A percentile compares a stretch with the other conserved stretches of the same genome.
phyloP scores from a whole-genome alignment of 2,888 invertebrate species.

The Caradrina clavipalpis region DNA sequence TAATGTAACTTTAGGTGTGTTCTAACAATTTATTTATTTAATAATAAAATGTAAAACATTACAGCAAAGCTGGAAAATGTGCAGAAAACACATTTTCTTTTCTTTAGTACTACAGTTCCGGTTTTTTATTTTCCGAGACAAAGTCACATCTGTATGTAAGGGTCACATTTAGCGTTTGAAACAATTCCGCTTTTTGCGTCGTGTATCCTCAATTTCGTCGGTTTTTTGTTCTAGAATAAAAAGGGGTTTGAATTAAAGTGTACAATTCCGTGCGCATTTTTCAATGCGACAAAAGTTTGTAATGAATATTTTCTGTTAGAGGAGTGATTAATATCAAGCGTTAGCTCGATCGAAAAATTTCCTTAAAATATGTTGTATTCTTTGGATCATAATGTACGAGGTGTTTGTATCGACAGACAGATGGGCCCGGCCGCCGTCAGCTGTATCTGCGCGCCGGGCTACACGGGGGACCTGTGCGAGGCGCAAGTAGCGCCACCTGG shows the following conservation, averaged over 20 bases:
- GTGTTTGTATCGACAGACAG: conserved; percentile 89
- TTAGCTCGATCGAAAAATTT: background rate
- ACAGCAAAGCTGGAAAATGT: background rate
- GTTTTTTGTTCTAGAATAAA: conserved; percentile 51
- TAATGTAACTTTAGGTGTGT: background rate
- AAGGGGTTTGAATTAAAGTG: conserved; percentile 40
- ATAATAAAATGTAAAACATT: background rate
- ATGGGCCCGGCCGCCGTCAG: conserved; percentile 94
- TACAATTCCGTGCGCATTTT: background rate
- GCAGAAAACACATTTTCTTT: background rate
- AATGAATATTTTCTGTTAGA: background rate
- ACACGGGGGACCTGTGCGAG: conserved; percentile 93
- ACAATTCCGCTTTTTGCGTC: conserved; percentile 54
- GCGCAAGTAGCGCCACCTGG: conserved; percentile 89
- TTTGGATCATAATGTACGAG: background rate
- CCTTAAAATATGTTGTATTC: background rate
- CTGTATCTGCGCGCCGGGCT: conserved; percentile 93
- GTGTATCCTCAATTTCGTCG: conserved; percentile 61
- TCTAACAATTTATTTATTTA: background rate
- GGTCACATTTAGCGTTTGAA: conserved; percentile 1
- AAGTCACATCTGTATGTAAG: conserved; percentile 15
- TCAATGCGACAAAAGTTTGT: background rate
- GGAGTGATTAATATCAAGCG: background rate
- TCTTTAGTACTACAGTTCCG: background rate
- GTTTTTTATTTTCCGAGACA: conserved; percentile 2